These are phyloP conservation scores for Drosophila yooni DNA, from an alignment of 2,888 invertebrate genomes.

Conservation along the genomic window DNA sequence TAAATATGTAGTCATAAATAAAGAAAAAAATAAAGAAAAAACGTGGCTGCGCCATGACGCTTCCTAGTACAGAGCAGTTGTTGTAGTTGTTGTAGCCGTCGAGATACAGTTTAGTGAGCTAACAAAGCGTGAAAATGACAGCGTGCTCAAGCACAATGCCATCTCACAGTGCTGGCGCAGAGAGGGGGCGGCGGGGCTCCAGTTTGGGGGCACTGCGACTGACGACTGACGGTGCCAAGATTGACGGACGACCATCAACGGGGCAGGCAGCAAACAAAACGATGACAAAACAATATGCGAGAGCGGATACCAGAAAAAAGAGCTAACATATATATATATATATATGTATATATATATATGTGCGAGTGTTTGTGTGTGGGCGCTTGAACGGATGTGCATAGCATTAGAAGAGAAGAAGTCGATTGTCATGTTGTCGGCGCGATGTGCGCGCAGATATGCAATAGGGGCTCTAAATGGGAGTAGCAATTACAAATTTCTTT, in stretches of 20 bases:
- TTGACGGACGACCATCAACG: constrained; percentile 56
- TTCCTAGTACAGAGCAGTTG: constrained; percentile 41
- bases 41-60: constrained; percentile 34
- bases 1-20: constrained; percentile 63
- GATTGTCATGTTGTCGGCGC: constrained; percentile 41
- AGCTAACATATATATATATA: constrained; percentile 21
- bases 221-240: constrained; percentile 29
- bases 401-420: constrained; percentile 37
- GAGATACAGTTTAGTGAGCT: constrained; percentile 73
- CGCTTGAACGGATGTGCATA: constrained; percentile 41
- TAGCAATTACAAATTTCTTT: constrained; percentile 78
- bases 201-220: not conserved
- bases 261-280: constrained; percentile 59
- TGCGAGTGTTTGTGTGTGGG: constrained; percentile 26
- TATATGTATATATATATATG: not conserved
- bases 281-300: constrained; percentile 71
- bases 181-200: not conserved
- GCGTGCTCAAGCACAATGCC: constrained; percentile 60
- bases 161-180: not conserved
- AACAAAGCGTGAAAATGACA: constrained; percentile 82
- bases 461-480: constrained; percentile 71
- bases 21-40: constrained; percentile 16
- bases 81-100: constrained; percentile 21
- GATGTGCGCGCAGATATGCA: constrained; percentile 54
- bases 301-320: constrained; percentile 44